Conservation (phyloP, 1,140 invertebrate species). For the Drosophila serrata region DNA sequence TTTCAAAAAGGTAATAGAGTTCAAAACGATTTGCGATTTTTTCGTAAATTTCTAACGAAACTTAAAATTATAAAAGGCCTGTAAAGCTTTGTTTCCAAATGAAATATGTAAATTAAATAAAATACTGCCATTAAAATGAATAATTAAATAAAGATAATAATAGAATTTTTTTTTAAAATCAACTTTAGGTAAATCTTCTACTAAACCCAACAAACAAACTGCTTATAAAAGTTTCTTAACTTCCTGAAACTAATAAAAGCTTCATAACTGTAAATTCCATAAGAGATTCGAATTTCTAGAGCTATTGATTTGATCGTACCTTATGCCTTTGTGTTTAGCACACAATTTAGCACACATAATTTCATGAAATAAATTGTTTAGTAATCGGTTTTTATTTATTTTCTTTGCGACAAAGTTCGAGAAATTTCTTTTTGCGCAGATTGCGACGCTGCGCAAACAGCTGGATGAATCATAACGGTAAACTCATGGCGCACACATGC, state of each 20-base stretch:
- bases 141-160: no score
- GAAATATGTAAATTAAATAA: no score
- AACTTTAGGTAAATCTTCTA: no score
- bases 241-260: background rate
- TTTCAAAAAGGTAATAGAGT: no score
- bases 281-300: background rate
- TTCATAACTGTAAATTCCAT: background rate
- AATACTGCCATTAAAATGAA: no score
- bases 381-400: constrained; percentile 59
- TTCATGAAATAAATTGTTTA: constrained; percentile 63
- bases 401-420: constrained; percentile 49
- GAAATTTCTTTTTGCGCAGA: constrained; percentile 68
- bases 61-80: no score
- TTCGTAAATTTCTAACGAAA: no score
- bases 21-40: no score
- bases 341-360: constrained; percentile 52
- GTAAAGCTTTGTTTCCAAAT: no score
- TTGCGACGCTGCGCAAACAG: constrained; percentile 71
- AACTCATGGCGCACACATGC: constrained; percentile 33
- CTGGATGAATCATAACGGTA: constrained; percentile 77
- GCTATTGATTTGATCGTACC: background rate
- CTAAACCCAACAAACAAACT: no score
- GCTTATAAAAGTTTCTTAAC: no score
- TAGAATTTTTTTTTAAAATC: no score
- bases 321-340: constrained; percentile 29